phyloP scores from a whole-genome alignment of 2,797 vertebrate species.

The Mus minutoides region DNA sequence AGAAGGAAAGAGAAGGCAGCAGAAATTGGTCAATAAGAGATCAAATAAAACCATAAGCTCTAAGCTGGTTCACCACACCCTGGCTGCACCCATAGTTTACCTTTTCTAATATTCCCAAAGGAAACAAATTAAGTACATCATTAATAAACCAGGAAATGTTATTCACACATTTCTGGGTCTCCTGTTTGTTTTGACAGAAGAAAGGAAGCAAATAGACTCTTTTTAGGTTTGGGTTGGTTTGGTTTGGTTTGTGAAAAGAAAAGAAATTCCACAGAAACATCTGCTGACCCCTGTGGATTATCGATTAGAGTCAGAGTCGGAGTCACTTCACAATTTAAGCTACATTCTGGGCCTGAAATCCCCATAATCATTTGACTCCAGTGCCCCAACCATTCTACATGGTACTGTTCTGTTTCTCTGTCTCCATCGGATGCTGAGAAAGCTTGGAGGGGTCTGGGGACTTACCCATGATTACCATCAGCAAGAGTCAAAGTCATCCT shows the following conservation, averaged over 20 bases:
- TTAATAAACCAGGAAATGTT: constrained; percentile 28
- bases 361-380: neutral
- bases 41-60: neutral
- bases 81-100: neutral
- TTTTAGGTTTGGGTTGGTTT: neutral
- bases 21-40: neutral
- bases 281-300: neutral
- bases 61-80: constrained; percentile 10
- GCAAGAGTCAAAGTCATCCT: neutral
- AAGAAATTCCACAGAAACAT: neutral
- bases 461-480: neutral
- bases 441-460: neutral
- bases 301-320: neutral
- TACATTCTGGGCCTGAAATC: neutral
- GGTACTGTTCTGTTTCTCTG: neutral
- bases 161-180: neutral
- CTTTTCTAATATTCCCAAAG: neutral
- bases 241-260: neutral
- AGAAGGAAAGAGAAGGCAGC: neutral
- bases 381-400: neutral
- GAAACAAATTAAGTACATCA: neutral
- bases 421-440: neutral
- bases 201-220: neutral
- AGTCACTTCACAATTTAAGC: neutral
- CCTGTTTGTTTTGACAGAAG: neutral